Base-by-base conservation (phyloP, 1,140 invertebrate species). In the Zaprionus taronus region DNA sequence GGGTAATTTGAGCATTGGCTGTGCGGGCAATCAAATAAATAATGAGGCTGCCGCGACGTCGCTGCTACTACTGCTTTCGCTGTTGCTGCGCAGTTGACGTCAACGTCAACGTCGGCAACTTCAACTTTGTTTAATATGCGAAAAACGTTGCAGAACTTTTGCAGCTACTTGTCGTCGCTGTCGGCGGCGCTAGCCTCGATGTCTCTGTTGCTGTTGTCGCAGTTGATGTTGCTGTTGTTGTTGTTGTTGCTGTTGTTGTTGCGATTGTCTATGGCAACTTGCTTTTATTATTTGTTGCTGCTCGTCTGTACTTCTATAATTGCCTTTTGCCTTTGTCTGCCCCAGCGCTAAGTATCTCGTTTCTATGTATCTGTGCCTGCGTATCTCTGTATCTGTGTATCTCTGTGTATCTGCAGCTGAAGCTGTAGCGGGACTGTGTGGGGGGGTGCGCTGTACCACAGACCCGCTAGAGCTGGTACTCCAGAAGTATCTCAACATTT, bases 61-160 rank as follows among this genome's bases (percentile, higher is more conserved):
- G 69, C 81, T 66, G 79, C 28, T 31, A 34, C 26, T 36, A 38
- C 53, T 38, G 34, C 51, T 58, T 72, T 82, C 58, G 66, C 58
- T 22, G 62, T 20, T 15, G 20, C 26, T 36, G n/a, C 26, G 58
- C 44, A 22, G 71, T 44, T 26, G 58, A 41, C 57, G 68, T 31
- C 26, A 68, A 44, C 67, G 60, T 65, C 44, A 70, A 20, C 65
- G 65, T 15, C 51, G 57, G 20, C 60, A 56, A 65, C 60, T 70
- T 83, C 72, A 91, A 90, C 81, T 90, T 85, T 91, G 81, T 90
- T 90, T 90, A 90, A 90, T 90, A 90, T 90, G 82, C 85, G 81
- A 83, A 90, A 90, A 90, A 84, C 85, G 81, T 91, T 83, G 82
- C 82, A 82, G 82, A 89, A 89, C 85, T 89, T 89, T 90, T 90